Evolutionary conservation across 1,140 invertebrate species (phyloP).

Genomic region (Drosophila athabasca): DNA sequence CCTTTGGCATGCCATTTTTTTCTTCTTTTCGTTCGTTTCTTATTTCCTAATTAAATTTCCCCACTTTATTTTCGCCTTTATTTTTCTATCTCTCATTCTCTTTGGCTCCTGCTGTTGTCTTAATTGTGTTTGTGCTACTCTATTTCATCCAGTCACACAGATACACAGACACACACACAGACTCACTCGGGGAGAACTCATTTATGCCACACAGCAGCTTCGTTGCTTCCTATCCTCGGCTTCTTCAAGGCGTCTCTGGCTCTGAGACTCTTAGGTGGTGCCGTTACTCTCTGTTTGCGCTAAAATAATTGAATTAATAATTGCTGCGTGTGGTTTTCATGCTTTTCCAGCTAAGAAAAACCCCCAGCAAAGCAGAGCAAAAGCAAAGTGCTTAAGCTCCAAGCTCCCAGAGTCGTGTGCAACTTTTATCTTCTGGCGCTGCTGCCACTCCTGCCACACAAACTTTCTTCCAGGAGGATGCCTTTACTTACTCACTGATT

Average conservation of each 20-base stretch:
- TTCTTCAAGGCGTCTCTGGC: not conserved
- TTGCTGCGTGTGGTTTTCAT: slow-evolving; percentile 84
- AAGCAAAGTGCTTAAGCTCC: slow-evolving; percentile 43
- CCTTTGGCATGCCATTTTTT: not conserved
- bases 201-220: slow-evolving; percentile 65
- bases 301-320: slow-evolving; percentile 84
- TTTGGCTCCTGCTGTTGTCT: slow-evolving; percentile 38
- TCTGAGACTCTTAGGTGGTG: slow-evolving; percentile 52
- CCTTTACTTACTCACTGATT: slow-evolving; percentile 83
- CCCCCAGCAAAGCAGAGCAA: slow-evolving; percentile 15
- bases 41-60: slow-evolving; percentile 75
- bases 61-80: slow-evolving; percentile 67
- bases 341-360: slow-evolving; percentile 81
- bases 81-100: slow-evolving; percentile 7
- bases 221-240: slow-evolving; percentile 28
- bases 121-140: slow-evolving; percentile 81
- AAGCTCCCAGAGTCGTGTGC: slow-evolving; percentile 57
- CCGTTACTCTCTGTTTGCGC: slow-evolving; percentile 61
- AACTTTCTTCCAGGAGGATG: slow-evolving; percentile 26
- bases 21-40: slow-evolving; percentile 6
- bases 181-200: slow-evolving; percentile 44
- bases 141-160: slow-evolving; percentile 64
- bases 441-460: slow-evolving; percentile 3
- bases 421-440: slow-evolving; percentile 71
- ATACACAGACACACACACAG: slow-evolving; percentile 11